Conservation (phyloP, 2,113 vertebrate species). For the Oryzias melastigma region DNA sequence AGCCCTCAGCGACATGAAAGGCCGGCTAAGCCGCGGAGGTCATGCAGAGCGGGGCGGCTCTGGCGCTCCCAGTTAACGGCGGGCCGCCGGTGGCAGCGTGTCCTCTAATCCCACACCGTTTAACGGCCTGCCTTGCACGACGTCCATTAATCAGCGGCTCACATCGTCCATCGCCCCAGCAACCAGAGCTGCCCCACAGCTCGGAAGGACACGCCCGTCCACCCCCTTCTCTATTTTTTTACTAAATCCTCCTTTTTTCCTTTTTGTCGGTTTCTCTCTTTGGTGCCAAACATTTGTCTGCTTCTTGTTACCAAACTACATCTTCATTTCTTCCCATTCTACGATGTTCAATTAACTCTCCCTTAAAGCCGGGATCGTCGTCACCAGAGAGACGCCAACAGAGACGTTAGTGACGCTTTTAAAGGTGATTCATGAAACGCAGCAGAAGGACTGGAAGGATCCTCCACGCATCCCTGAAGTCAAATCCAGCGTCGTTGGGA, state of each 20-base stretch:
- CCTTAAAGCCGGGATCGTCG: slow-evolving; percentile 27
- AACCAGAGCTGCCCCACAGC: slow-evolving; percentile 58
- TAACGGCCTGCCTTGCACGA: slow-evolving; percentile 70
- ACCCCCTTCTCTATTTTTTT: slow-evolving; percentile 45
- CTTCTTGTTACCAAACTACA: background rate
- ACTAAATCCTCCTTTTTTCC: slow-evolving; percentile 21
- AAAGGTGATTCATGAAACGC: background rate
- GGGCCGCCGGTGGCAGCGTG: slow-evolving; percentile 52
- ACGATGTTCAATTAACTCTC: slow-evolving; percentile 15
- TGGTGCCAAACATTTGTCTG: background rate
- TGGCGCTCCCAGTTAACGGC: slow-evolving; percentile 58
- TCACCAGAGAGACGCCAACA: slow-evolving; percentile 38
- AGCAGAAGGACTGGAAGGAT: background rate
- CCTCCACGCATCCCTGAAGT: slow-evolving; percentile 33
- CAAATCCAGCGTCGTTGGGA: slow-evolving; percentile 56
- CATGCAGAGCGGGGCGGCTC: slow-evolving; percentile 62
- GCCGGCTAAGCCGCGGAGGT: slow-evolving; percentile 67
- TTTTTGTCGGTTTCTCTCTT: slow-evolving; percentile 15
- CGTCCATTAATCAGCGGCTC: slow-evolving; percentile 74
- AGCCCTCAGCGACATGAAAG: slow-evolving; percentile 76
- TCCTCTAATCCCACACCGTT: slow-evolving; percentile 78
- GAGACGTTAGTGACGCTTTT: slow-evolving; percentile 4
- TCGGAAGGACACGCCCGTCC: slow-evolving; percentile 48
- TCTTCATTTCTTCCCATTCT: slow-evolving; percentile 2
- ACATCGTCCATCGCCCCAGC: slow-evolving; percentile 71